These are phyloP conservation scores for Idaea straminata DNA, from an alignment of 2,888 invertebrate genomes.

Conservation along the genomic window DNA sequence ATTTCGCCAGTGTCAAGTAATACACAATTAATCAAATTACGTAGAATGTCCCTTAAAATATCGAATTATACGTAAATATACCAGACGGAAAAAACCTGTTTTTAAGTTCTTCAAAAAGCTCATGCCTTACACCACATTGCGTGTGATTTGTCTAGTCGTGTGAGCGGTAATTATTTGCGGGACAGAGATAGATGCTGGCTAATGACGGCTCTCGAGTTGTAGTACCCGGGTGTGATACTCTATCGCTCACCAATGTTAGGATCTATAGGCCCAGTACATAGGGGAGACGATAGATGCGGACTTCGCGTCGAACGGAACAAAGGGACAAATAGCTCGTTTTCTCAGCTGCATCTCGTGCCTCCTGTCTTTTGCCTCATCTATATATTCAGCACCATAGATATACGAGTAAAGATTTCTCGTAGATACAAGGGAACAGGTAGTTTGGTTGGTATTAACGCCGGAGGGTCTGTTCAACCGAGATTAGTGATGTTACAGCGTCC, in stretches of 20 bases:
- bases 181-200: conserved; percentile 62
- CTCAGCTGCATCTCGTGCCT: neutral
- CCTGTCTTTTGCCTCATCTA: neutral
- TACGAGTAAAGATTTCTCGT: neutral
- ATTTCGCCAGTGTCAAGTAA: too few relatives aligned
- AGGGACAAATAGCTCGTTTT: neutral
- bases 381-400: neutral
- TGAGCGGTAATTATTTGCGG: conserved; percentile 54
- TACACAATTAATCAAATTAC: too few relatives aligned
- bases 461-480: neutral
- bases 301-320: neutral
- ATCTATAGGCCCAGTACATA: conserved; percentile 1
- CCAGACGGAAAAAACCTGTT: neutral
- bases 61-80: neutral
- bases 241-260: neutral
- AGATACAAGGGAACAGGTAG: neutral
- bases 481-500: neutral
- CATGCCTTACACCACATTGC: conserved; percentile 29
- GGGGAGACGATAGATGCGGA: neutral
- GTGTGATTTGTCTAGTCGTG: conserved; percentile 54
- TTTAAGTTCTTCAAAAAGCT: conserved; percentile 8
- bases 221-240: conserved; percentile 4
- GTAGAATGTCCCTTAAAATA: neutral
- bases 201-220: conserved; percentile 37
- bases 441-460: neutral